Evolutionary conservation across 1,140 invertebrate species (phyloP), one percentile per base, ranked within the genome.

Genomic region (Apis florea): DNA sequence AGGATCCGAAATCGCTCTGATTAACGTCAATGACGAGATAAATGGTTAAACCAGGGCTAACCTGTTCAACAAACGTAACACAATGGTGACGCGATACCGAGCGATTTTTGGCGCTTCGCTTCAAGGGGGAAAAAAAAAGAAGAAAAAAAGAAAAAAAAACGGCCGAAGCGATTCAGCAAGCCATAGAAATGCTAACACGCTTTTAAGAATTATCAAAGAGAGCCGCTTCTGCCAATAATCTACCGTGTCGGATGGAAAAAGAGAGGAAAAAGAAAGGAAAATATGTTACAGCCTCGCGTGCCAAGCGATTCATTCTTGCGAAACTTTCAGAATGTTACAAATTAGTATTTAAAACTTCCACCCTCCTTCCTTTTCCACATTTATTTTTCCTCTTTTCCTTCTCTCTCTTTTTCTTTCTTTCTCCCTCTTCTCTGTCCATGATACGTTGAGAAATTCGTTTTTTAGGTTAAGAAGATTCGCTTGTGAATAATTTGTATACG

Each of bases 141-240:
- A n/a, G n/a, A n/a, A n/a, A n/a, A n/a, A n/a, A n/a, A n/a, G n/a
- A n/a, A n/a, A n/a, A 40, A 5, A 69, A 84, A 82, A 79, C 67
- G 53, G 19, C 82, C 85, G 64, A 67, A 13, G 82, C 82, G 72
- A 84, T 87, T 87, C 86, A 64, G 75, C 74, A n/a, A n/a, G 74
- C 85, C 85, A 87, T 87, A 87, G 86, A 87, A 87, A 87, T 87
- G 85, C 86, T 87, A 87, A 87, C 86, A 63, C 82, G 64, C 77
- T 70, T 40, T 78, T 87, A 84, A 82, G 31, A 87, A 87, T 86
- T 84, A 87, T 87, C 85, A 87, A 87, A 87, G 83, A 58, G 31
- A 19, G 69, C 86, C 85, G 85, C 86, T 64, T 71, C 61, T 66
- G 73, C 82, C 82, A 87, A 87, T 87, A 70, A 84, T 81, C 73